A percentile compares a stretch with the other conserved stretches of the same genome.
Conservation (phyloP, 2,888 invertebrate genomes). For the Drosophila pseudotalamancana region DNA sequence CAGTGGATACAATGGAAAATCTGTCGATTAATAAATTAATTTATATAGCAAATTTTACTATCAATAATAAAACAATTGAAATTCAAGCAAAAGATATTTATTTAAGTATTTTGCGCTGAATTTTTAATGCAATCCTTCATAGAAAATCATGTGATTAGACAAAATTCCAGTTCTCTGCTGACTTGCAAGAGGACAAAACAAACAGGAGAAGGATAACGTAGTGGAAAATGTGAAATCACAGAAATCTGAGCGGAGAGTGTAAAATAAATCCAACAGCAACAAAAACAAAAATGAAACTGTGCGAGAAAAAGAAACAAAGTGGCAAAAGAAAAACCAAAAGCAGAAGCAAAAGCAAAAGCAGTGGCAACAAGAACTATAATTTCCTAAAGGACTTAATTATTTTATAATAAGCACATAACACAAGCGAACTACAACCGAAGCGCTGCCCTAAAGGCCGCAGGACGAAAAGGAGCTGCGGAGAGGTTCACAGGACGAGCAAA, state of each 20-base stretch:
- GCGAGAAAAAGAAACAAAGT: conserved; percentile 22
- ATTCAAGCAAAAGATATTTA: neutral
- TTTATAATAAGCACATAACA: conserved; percentile 81
- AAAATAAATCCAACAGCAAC: conserved; percentile 8
- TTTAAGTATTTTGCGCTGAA: neutral
- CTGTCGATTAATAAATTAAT: no score
- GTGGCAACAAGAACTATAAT: conserved; percentile 74
- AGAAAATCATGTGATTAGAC: neutral
- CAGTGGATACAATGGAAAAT: neutral
- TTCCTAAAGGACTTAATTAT: conserved; percentile 81
- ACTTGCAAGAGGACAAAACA: neutral
- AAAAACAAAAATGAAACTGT: conserved; percentile 37
- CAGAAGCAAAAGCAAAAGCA: conserved; percentile 35
- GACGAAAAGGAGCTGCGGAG: no score
- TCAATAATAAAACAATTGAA: no score
- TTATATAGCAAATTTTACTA: no score
- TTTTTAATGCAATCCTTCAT: neutral
- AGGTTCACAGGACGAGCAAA: conserved; percentile 14
- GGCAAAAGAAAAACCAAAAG: conserved; percentile 30
- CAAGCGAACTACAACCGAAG: conserved; percentile 36
- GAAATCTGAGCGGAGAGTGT: conserved; percentile 23
- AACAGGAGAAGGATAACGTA: neutral
- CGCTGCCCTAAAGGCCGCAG: conserved; percentile 31
- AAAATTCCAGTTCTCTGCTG: neutral
- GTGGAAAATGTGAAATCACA: conserved; percentile 1